Evolutionary conservation across 2,113 vertebrate genomes (phyloP), one percentile per base, ranked within the genome.

Genomic region (Xerus inauris): DNA sequence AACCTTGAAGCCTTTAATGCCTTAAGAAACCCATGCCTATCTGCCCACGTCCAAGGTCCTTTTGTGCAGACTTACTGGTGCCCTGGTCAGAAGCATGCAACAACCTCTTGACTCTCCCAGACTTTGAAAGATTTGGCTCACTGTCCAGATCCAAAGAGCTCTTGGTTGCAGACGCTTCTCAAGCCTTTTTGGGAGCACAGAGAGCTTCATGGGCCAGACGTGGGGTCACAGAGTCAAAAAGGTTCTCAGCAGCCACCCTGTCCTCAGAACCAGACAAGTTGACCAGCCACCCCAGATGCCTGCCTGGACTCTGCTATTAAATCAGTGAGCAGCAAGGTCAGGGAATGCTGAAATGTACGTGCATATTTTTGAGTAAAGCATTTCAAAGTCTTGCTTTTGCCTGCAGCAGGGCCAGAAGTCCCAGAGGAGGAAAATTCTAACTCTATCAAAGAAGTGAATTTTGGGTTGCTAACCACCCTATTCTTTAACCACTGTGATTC

Each of bases 401-500:
- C 57, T 65, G 90, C 73, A n/a, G 45, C 54, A 49, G 35, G 54
- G 72, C 73, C 94, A 79, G 88, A 59, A 92, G 88, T 62, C 96
- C 81, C 67, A 76, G 64, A 42, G 12, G 26, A 24, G 9, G 19
- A 24, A 12, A 26, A 28, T 38, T 67, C 49, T 35, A 83, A 91
- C 64, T 91, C 72, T 67, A 54, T 92, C 82, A 67, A 89, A 71
- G 65, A 94, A 82, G 93, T 86, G 69, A 94, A 47, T 83, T 79
- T 83, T 35, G 40, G 87, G 57, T 97, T 95, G 69, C 96, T 89
- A 88, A 49, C 82, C 79, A 71, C 89, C 71, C 82, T 24, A 3
- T 72, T 83, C 89, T 91, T 75, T n/a, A 89, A 94, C 79, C 73
- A 47, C 57, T 17, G 22, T 95, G 97, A 97, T 98, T 97, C 94